phyloP scores from a whole-genome alignment of 1,140 invertebrate genomes.

The Listronotus oregonensis region DNA sequence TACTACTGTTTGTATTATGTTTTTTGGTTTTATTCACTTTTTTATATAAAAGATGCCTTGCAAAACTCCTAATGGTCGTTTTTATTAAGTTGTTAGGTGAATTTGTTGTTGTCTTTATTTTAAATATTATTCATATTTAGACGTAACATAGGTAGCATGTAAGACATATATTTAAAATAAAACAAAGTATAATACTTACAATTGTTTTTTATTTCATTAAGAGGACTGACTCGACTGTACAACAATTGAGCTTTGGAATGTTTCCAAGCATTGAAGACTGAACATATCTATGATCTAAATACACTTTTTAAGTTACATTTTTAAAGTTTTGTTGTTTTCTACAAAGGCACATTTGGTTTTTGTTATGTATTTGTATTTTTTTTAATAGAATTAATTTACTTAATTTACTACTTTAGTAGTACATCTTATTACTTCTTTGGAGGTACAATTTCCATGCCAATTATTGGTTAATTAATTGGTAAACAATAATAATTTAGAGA shows the following conservation, averaged over 20 bases:
- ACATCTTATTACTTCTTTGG: too few species aligned
- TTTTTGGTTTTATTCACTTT: too few species aligned
- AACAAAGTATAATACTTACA: conserved; percentile 4
- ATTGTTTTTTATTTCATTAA: conserved; percentile 16
- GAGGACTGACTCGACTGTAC: conserved; percentile 8
- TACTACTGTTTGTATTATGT: too few species aligned
- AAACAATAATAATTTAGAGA: too few species aligned
- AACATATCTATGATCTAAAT: conserved; percentile 30
- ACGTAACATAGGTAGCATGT: neutral
- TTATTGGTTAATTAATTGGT: too few species aligned
- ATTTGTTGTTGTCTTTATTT: conserved; percentile 6
- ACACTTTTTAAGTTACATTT: neutral
- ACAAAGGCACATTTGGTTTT: too few species aligned
- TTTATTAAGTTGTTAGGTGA: conserved; percentile 6
- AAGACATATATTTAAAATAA: conserved; percentile 6
- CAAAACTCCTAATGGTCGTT: neutral
- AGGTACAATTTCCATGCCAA: too few species aligned
- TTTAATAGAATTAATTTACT: neutral
- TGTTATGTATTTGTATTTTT: neutral
- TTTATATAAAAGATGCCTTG: neutral
- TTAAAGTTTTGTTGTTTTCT: too few species aligned
- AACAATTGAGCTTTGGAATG: conserved; percentile 30
- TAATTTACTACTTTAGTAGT: neutral
- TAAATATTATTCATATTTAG: neutral
- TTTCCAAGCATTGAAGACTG: conserved; percentile 24